Conservation (phyloP, 2,888 invertebrate genomes). For the Opisthograptis luteolata region DNA sequence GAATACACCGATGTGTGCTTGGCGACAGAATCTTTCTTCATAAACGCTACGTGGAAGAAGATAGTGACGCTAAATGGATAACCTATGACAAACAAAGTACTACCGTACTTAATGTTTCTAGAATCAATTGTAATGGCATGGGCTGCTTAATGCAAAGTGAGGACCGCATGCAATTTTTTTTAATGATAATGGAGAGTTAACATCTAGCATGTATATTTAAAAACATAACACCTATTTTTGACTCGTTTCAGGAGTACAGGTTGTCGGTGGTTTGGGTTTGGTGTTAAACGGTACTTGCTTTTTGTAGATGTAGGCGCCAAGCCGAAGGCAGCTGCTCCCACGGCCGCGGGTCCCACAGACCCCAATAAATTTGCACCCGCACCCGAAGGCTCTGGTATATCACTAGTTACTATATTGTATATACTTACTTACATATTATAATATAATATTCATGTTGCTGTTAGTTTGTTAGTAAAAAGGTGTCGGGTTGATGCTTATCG, state of each 20-base stretch:
- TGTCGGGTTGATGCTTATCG: constrained; percentile 34
- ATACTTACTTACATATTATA: not conserved
- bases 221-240: constrained; percentile 17
- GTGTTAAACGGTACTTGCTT: constrained; percentile 72
- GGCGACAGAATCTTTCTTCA: too few relatives aligned
- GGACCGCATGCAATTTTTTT: not conserved
- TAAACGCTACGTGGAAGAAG: too few relatives aligned
- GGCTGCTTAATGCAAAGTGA: not conserved
- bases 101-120: too few relatives aligned
- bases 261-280: constrained; percentile 42
- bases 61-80: too few relatives aligned
- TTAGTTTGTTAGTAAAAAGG: constrained; percentile 2
- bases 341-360: constrained; percentile 86
- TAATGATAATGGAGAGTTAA: not conserved
- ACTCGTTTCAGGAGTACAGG: constrained; percentile 39
- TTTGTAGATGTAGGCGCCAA: constrained; percentile 85
- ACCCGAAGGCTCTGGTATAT: constrained; percentile 87
- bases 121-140: not conserved
- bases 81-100: too few relatives aligned
- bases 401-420: constrained; percentile 9
- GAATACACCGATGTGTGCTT: too few relatives aligned
- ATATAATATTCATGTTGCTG: constrained; percentile 32
- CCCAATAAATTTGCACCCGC: constrained; percentile 86
- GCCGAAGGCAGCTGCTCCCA: constrained; percentile 75
- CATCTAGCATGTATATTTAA: not conserved